These are phyloP conservation scores for Trachemys scripta DNA, from an alignment of 2,113 vertebrate species.

Conservation along the genomic window DNA sequence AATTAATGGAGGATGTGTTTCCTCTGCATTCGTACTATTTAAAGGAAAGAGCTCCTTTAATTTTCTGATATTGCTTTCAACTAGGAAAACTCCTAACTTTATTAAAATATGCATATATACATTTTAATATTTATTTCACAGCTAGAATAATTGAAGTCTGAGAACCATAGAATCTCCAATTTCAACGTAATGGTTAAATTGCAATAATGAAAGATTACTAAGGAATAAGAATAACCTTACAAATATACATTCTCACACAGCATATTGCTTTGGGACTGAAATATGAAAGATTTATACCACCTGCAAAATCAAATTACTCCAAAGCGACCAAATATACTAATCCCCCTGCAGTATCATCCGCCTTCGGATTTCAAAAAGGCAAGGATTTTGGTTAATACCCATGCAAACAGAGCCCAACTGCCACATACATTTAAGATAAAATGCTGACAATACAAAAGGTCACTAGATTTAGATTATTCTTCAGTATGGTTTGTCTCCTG, in stretches of 20 bases:
- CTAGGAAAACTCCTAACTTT: neutral
- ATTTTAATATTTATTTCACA: neutral
- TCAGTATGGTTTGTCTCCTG: neutral
- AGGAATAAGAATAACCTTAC: neutral
- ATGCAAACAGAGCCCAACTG: neutral
- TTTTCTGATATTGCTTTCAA: neutral
- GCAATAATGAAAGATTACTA: neutral
- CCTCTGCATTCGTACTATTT: neutral
- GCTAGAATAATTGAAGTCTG: neutral
- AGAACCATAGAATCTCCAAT: rapidly evolving
- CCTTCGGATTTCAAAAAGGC: neutral
- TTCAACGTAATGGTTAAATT: neutral
- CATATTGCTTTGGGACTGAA: neutral
- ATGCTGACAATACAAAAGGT: neutral
- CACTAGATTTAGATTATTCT: neutral
- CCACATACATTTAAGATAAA: neutral
- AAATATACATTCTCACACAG: rapidly evolving
- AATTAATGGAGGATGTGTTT: neutral
- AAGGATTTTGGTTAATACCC: neutral
- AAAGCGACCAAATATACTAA: neutral
- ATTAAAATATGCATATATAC: neutral
- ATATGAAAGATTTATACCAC: neutral
- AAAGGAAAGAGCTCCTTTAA: neutral
- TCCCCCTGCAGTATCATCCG: neutral
- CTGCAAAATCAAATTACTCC: neutral